Percentiles rank a stretch among this genome's conserved stretches.
phyloP scores from a whole-genome alignment of 2,888 invertebrate species.

The Polymixis flavicincta region DNA sequence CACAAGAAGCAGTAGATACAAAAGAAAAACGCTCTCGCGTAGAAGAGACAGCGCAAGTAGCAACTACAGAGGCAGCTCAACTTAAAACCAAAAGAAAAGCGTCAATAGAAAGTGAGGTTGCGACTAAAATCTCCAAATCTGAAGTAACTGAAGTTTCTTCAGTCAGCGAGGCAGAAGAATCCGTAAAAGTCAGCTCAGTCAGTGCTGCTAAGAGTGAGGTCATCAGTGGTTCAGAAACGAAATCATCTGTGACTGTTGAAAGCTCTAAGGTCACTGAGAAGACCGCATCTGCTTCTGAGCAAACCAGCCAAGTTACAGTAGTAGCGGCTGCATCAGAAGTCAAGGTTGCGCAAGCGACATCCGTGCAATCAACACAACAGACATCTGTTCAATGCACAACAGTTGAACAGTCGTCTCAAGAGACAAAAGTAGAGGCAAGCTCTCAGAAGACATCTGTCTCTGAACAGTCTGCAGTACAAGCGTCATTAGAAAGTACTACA shows the following conservation, averaged over 20 bases:
- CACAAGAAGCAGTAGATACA: conserved; percentile 71
- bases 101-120: conserved; percentile 80
- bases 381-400: conserved; percentile 57
- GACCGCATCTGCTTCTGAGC: conserved; percentile 73
- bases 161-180: conserved; percentile 78
- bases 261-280: conserved; percentile 75
- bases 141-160: conserved; percentile 79
- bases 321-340: conserved; percentile 69
- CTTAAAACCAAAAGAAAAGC: conserved; percentile 83
- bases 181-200: conserved; percentile 65
- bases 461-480: conserved; percentile 64
- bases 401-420: conserved; percentile 55
- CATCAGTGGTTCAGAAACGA: conserved; percentile 80
- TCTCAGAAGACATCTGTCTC: conserved; percentile 52
- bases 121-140: conserved; percentile 82
- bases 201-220: conserved; percentile 76
- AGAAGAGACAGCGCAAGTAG: conserved; percentile 69
- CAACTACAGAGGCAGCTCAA: conserved; percentile 74
- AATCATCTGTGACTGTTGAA: conserved; percentile 79
- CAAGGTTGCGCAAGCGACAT: conserved; percentile 67
- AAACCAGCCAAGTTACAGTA: conserved; percentile 73
- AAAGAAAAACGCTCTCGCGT: conserved; percentile 78
- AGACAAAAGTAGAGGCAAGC: conserved; percentile 46
- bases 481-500: conserved; percentile 54
- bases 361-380: conserved; percentile 55